Conservation (phyloP, 2,888 invertebrate species). For the Dyspetes luteomarginatus region DNA sequence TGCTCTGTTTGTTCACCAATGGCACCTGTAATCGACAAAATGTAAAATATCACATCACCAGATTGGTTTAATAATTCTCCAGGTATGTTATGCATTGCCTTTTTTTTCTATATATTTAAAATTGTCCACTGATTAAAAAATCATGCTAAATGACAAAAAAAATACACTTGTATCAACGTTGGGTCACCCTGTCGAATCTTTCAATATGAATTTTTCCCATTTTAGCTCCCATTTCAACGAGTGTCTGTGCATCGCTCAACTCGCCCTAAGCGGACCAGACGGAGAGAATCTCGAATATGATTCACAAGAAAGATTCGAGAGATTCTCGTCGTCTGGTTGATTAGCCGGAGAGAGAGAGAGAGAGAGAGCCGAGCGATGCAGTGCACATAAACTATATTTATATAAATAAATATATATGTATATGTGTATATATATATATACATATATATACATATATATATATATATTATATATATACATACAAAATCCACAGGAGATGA, state of each 20-base stretch:
- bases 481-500: not conserved
- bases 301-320: conserved; percentile 52
- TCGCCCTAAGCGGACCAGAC: conserved; percentile 7
- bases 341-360: conserved; percentile 55
- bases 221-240: too few species aligned
- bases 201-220: too few species aligned
- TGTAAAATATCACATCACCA: too few species aligned
- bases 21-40: too few species aligned
- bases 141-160: too few species aligned
- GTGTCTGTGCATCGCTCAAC: not conserved
- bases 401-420: not conserved
- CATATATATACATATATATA: not conserved
- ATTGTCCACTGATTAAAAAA: too few species aligned
- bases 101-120: too few species aligned
- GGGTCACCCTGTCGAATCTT: too few species aligned
- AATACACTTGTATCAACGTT: too few species aligned
- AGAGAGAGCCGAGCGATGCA: conserved; percentile 24
- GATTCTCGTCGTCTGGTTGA: conserved; percentile 55
- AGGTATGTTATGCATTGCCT: too few species aligned
- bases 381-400: conserved; percentile 28
- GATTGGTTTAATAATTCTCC: too few species aligned
- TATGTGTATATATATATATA: not conserved
- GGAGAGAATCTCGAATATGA: conserved; percentile 46
- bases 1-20: conserved; percentile 86
- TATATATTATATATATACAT: not conserved